These are phyloP conservation scores for Crambe crambe DNA, from an alignment of 37 sponge, comb jelly and placozoan species.

Conservation along the genomic window DNA sequence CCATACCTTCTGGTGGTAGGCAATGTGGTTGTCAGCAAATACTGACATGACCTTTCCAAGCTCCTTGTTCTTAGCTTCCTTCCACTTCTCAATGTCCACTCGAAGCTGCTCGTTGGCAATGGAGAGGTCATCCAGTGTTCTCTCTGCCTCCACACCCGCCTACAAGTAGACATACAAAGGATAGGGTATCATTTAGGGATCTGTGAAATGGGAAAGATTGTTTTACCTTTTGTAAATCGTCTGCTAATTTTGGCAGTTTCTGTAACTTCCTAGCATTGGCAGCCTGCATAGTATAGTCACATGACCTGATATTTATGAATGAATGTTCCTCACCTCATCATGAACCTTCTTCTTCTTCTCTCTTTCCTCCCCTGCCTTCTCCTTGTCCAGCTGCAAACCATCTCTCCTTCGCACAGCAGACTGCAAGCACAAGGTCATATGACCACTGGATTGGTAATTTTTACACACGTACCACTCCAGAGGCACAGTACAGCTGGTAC, in stretches of 20 bases:
- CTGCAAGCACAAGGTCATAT: slow-evolving; percentile 16
- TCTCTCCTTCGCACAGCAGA: slow-evolving; percentile 53
- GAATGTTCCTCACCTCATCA: slow-evolving; percentile 48
- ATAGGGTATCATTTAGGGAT: too few species aligned
- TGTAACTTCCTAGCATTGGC: slow-evolving; percentile 46
- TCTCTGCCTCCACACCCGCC: slow-evolving; percentile 50
- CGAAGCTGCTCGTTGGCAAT: slow-evolving; percentile 63
- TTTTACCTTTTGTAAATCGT: slow-evolving; percentile 56
- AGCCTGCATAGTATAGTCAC: slow-evolving; percentile 45
- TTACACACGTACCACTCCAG: slow-evolving; percentile 61
- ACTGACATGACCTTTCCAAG: slow-evolving; percentile 38
- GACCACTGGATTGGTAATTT: background rate
- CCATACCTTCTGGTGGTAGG: slow-evolving; percentile 76
- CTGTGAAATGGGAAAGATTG: background rate
- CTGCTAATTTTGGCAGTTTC: slow-evolving; percentile 53
- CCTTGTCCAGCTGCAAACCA: slow-evolving; percentile 63
- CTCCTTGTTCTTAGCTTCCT: slow-evolving; percentile 53
- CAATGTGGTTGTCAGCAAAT: slow-evolving; percentile 44
- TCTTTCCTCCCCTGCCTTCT: slow-evolving; percentile 47
- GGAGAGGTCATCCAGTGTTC: slow-evolving; percentile 62
- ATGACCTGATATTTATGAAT: too few species aligned
- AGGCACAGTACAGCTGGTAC: slow-evolving; percentile 70
- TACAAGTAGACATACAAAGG: slow-evolving; percentile 4
- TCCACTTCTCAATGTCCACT: slow-evolving; percentile 83
- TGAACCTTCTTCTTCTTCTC: slow-evolving; percentile 60